Evolutionary conservation across 1,140 invertebrate species (phyloP).

Genomic region (Hestina assimilis): DNA sequence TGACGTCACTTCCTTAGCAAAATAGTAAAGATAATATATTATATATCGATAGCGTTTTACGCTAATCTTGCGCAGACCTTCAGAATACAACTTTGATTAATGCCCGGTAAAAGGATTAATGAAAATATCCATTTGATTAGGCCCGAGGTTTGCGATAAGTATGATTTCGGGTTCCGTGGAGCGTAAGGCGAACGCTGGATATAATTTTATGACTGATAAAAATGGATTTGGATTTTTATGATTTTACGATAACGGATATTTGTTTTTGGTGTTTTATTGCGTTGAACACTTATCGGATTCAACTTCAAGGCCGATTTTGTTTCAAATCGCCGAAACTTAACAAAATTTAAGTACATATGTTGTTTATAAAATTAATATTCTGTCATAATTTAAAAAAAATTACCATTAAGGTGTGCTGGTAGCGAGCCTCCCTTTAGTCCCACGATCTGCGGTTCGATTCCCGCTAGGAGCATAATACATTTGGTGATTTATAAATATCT

Average conservation of each 20-base stretch:
- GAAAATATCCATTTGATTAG: constrained; percentile 56
- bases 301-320: background rate
- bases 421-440: no score
- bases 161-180: constrained; percentile 27
- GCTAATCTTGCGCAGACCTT: constrained; percentile 49
- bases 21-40: constrained; percentile 50
- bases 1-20: constrained; percentile 19
- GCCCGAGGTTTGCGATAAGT: constrained; percentile 57
- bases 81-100: constrained; percentile 64
- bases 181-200: background rate
- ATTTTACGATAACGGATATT: background rate
- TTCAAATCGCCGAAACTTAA: no score
- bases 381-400: no score
- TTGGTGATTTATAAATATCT: no score
- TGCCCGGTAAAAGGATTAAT: constrained; percentile 38
- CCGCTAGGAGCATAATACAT: no score
- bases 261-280: background rate
- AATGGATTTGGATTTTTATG: background rate
- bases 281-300: background rate
- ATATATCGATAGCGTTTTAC: constrained; percentile 18
- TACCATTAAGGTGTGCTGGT: no score
- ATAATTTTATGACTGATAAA: constrained; percentile 1
- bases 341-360: no score
- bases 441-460: no score
- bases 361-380: no score